Evolutionary conservation across 2,797 vertebrate species (phyloP), one percentile per base, ranked within the genome.

Genomic region (Buceros bicornis): DNA sequence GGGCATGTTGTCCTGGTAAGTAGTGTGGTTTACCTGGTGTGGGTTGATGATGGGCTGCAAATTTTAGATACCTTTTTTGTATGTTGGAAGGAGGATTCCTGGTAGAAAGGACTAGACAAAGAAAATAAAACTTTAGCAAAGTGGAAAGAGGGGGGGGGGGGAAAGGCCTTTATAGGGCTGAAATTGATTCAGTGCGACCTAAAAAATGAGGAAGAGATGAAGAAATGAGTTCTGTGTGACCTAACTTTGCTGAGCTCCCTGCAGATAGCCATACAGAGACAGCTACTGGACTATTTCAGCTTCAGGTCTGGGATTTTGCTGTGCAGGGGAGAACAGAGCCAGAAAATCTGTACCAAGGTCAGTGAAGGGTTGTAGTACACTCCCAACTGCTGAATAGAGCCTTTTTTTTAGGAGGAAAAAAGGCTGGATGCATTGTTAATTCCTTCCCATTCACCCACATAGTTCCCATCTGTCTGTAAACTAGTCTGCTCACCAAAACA

Each of bases 311-410:
- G 2, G 12, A 11, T 95, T 96, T 87, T 93, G 71, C 86, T 89
- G 74, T 2, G 40, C 53, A 60, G 42, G n/a, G 21, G 5, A 54
- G 67, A 93, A 28, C 8, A 64, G 77, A 87, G 88, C 83, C 89
- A 90, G 84, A 51, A 93, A 96, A 91, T 80, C 53, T 77, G 42
- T 33, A 51, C 45, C 53, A 71, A 90, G 95, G 93, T 95, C 91
- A 95, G 60, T 53, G 76, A 57, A 87, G 70, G 84, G 74, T 86
- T 94, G 82, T 80, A 54, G 71, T 58, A 31, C 1, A 3, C 60
- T 85, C 28, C 43, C 31, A 85, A 8, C n/a, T 85, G 74, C 76
- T 95, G 87, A 95, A 91, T 82, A 80, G 89, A 56, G 74, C 56
- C 80, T 82, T 94, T 82, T 47, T 18, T 4, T 10, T 13, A 16